phyloP scores from a whole-genome alignment of 2,888 invertebrate genomes.

The Eurytoma californica region DNA sequence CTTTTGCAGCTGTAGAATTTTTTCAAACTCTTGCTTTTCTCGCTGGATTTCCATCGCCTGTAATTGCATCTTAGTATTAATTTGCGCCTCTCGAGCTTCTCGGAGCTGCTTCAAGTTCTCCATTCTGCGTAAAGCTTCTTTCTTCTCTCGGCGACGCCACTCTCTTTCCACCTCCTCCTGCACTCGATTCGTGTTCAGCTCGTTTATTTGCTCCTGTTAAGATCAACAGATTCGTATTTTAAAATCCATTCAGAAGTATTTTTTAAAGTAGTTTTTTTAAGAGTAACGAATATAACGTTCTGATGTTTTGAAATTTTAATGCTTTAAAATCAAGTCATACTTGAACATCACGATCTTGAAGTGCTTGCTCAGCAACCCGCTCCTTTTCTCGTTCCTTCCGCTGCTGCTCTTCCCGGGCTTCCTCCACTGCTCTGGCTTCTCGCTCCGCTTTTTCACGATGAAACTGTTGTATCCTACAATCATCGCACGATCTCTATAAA shows the following conservation, averaged over 20 bases:
- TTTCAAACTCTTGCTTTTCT: conserved; percentile 80
- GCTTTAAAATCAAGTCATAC: conserved; percentile 54
- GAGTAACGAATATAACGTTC: no score
- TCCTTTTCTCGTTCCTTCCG: conserved; percentile 80
- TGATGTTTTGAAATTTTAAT: no score
- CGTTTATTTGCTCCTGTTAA: conserved; percentile 76
- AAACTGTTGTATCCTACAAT: conserved; percentile 78
- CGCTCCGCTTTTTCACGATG: conserved; percentile 80
- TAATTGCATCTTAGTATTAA: conserved; percentile 78
- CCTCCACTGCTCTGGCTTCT: conserved; percentile 78
- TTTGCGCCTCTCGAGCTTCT: conserved; percentile 78
- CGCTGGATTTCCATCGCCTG: conserved; percentile 82
- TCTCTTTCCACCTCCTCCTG: conserved; percentile 82
- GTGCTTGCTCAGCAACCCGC: conserved; percentile 63
- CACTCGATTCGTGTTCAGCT: conserved; percentile 76
- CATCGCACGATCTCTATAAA: not conserved
- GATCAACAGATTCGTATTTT: not conserved
- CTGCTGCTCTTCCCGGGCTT: conserved; percentile 77
- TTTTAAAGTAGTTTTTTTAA: no score
- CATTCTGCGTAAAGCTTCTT: conserved; percentile 78
- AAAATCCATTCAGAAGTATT: no score
- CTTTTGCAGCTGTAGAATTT: conserved; percentile 78
- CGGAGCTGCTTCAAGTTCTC: conserved; percentile 77
- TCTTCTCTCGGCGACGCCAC: conserved; percentile 81
- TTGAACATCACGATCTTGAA: conserved; percentile 63